These are phyloP conservation scores for Colaptes auratus DNA, from an alignment of 2,113 vertebrate genomes.

Conservation along the genomic window DNA sequence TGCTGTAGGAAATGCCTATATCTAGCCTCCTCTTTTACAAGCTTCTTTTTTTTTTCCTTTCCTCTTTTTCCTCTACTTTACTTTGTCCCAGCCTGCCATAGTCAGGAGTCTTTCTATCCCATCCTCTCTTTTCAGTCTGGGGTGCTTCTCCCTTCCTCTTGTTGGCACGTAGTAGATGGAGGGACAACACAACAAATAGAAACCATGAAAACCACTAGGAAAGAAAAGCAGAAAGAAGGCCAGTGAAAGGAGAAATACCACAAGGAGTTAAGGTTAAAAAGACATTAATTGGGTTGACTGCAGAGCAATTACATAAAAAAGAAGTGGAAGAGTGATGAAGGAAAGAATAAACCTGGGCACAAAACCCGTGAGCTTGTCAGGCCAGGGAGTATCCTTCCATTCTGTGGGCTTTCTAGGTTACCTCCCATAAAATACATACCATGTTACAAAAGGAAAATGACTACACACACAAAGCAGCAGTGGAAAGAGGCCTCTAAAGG, in stretches of 20 bases:
- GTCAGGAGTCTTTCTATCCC: neutral
- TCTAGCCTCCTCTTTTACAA: neutral
- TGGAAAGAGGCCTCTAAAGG: neutral
- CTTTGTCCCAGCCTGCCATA: neutral
- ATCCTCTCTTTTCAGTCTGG: neutral
- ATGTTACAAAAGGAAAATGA: neutral
- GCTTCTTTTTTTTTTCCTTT: neutral
- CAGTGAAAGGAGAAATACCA: neutral
- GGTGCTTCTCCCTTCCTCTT: neutral
- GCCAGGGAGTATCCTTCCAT: neutral
- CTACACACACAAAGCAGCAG: neutral
- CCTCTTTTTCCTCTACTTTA: neutral
- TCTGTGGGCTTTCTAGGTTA: neutral
- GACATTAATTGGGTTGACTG: neutral
- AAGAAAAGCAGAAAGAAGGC: neutral
- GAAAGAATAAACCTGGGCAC: neutral
- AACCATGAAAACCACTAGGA: neutral
- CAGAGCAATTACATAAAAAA: neutral
- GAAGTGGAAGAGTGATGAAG: neutral
- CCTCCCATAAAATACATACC: neutral
- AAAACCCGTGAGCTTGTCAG: neutral
- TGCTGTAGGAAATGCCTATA: conserved; percentile 27
- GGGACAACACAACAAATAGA: neutral
- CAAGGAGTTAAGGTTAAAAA: neutral
- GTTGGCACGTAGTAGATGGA: neutral